Conservation (phyloP, 2,888 invertebrate species). For the Aromia moschata region DNA sequence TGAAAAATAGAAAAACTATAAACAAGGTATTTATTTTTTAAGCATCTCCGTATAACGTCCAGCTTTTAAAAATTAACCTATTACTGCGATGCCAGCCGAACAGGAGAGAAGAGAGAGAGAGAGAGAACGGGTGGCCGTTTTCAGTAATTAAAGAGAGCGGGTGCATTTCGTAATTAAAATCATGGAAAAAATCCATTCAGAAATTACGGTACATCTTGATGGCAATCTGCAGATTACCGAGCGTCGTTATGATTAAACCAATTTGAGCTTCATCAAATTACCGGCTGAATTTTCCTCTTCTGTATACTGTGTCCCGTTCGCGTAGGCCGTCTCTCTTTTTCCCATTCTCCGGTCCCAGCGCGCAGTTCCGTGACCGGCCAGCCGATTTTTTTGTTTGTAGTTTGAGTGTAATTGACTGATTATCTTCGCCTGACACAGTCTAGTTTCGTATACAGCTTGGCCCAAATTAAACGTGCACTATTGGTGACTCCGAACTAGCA, state of each 20-base stretch:
- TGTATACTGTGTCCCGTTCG: constrained; percentile 7
- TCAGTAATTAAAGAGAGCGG: constrained; percentile 35
- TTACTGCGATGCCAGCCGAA: constrained; percentile 1
- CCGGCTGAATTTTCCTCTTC: constrained; percentile 25
- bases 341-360: background rate
- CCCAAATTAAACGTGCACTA: too few species aligned
- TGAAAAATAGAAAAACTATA: too few species aligned
- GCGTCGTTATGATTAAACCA: constrained; percentile 54
- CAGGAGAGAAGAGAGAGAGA: too few species aligned
- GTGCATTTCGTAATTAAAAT: constrained; percentile 53
- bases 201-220: constrained; percentile 51
- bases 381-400: background rate
- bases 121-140: constrained; percentile 29
- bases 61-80: constrained; percentile 10
- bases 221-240: constrained; percentile 56
- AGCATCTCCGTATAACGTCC: too few species aligned
- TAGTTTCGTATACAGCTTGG: too few species aligned
- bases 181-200: constrained; percentile 55
- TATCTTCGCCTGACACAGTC: too few species aligned
- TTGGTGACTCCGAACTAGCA: too few species aligned
- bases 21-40: too few species aligned
- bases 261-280: constrained; percentile 56
- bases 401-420: background rate
- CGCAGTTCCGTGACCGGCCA: background rate
- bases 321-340: background rate